Base-by-base conservation (phyloP, 2,797 vertebrate species). In the Lates japonicus region DNA sequence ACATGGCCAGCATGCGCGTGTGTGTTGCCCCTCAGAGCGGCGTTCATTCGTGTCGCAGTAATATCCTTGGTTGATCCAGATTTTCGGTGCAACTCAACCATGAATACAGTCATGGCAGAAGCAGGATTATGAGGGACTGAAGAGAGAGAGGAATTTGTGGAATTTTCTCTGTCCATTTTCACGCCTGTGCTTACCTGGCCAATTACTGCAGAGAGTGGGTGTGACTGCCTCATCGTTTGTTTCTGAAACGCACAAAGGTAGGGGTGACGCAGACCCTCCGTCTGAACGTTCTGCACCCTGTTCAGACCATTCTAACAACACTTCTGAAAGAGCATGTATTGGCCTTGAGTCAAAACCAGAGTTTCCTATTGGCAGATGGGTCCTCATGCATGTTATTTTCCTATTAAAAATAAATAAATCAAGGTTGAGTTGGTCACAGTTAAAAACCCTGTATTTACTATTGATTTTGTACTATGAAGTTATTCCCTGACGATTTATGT, bases 401-500 rank as follows among this genome's bases (percentile, higher is more conserved):
- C n/a, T 39, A 17, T 33, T 60, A 42, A 48, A 46, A 42, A 44
- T 19, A 61, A 64, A 70, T 58, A 84, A 70, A 62, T 82, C 33
- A 57, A 49, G 35, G 49, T 71, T 84, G 17, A 61, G 11, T 37
- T 3, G 13, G 25, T 73, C 81, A 3, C 7, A 62, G 51, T 61
- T 62, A 44, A 49, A 74, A 81, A 70, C n/a, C 60, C 74, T 64
- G n/a, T 70, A 81, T 84, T 83, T 83, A 83, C 52, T 59, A 76
- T 69, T 76, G 48, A 85, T 87, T 29, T 63, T 78, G 66, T 37
- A 33, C 73, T 64, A 60, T 61, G n/a, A 81, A 68, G 83, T 68
- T 78, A 74, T 80, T 72, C 67, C 46, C 37, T 54, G 25, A 60
- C 10, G 39, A 85, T 90, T 84, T 85, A 83, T 83, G 73, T 74